Base-by-base conservation (phyloP, 2,113 vertebrate species). In the Coracopsis vasa region DNA sequence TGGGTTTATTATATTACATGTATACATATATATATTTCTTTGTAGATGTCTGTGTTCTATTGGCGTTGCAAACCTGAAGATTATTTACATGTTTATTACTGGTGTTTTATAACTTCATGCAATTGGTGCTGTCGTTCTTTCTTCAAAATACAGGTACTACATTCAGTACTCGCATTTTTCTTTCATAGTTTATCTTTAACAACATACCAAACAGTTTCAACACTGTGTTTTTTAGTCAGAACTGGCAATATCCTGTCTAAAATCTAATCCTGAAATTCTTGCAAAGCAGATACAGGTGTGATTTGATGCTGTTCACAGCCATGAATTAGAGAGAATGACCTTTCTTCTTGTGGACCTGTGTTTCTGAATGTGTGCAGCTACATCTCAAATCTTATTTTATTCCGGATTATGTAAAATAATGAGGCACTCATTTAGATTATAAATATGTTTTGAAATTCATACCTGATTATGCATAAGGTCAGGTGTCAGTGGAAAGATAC, bases 91-190 rank as follows among this genome's bases (percentile, higher is more conserved):
- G 95, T 97, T 97, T 97, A 92, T 96, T 94, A 97, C 96, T 91
- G 86, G 95, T 96, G 80, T 97, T 98, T 98, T 98, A 96, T 96
- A 97, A 97, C 80, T 97, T 97, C 94, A 95, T 95, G 92, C 94
- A 95, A 96, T 92, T 96, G 97, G 97, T 98, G 98, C 97, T 98
- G 97, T 97, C 67, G 7, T 97, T 97, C 94, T 96, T 97, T 97
- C 95, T 95, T 97, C 92, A 93, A 97, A 96, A 96, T 96, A 91
- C 96, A 96, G 80, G 91, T 73, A 93, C 96, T 98, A 96, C 97
- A 91, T 85, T 70, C 74, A 78, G 75, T 96, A 90, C 73, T 96
- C 47, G 13, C 61, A 62, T 91, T 92, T 91, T 95, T 86, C 66
- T 89, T 93, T 82, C 71, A 87, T 24, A 74, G 66, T 61, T 95